These are phyloP conservation scores for Otocyon megalotis DNA, from an alignment of 2,113 vertebrate genomes.

Conservation along the genomic window DNA sequence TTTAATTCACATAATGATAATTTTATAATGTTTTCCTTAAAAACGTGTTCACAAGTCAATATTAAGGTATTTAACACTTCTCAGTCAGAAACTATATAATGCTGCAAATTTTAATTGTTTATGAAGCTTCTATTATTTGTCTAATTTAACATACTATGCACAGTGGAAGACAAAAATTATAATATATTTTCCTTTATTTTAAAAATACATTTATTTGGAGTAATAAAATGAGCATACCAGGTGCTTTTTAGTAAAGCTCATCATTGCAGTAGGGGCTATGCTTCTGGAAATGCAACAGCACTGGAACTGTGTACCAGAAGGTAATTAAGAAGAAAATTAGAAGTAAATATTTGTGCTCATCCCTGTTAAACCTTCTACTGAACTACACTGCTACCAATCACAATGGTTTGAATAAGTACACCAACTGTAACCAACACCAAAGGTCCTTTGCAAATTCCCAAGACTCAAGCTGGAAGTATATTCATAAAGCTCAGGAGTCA, in stretches of 20 bases:
- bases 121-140: neutral
- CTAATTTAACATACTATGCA: neutral
- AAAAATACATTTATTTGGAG: neutral
- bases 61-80: neutral
- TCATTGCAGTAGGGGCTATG: neutral
- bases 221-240: neutral
- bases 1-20: constrained; percentile 26
- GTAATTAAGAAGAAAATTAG: neutral
- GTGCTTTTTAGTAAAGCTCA: neutral
- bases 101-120: neutral
- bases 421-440: neutral
- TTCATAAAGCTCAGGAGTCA: neutral
- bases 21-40: constrained; percentile 57
- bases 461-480: neutral
- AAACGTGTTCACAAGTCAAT: constrained; percentile 30
- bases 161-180: neutral
- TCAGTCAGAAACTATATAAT: constrained; percentile 21
- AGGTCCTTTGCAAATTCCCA: neutral
- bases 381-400: neutral
- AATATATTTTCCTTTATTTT: neutral
- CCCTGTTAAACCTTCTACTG: neutral
- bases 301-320: neutral
- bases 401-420: neutral
- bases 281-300: neutral
- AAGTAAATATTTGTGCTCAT: neutral